Percentiles rank a stretch among this genome's conserved stretches.
These are phyloP conservation scores for Cataglyphis altisquamis DNA, from an alignment of 2,888 invertebrate species.

Conservation along the genomic window DNA sequence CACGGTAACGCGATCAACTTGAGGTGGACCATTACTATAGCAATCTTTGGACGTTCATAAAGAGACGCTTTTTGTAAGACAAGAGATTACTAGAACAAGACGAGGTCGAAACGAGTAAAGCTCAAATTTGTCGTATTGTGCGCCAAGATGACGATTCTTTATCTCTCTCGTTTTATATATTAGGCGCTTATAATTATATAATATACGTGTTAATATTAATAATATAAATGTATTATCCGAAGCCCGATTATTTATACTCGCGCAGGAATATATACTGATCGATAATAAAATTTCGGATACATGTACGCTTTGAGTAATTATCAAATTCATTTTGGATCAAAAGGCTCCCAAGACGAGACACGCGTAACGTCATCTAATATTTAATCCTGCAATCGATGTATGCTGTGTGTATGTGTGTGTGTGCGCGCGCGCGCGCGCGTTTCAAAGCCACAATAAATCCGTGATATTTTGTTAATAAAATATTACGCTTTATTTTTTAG, in stretches of 20 bases:
- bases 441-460: neutral
- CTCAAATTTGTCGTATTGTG: constrained; percentile 25
- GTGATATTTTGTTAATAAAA: neutral
- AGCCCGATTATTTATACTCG: neutral
- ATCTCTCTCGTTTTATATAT: neutral
- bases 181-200: neutral
- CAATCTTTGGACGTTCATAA: neutral
- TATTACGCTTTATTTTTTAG: constrained; percentile 4
- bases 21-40: constrained; percentile 9
- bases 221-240: neutral
- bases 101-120: constrained; percentile 45
- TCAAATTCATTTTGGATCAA: constrained; percentile 1
- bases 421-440: neutral
- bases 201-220: neutral
- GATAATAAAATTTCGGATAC: neutral
- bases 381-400: neutral
- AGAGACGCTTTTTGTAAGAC: constrained; percentile 57
- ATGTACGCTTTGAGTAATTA: neutral
- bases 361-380: neutral
- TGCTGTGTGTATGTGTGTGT: neutral
- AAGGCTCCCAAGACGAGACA: neutral
- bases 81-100: constrained; percentile 30
- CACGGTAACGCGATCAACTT: constrained; percentile 39
- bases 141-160: neutral
- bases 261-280: neutral